phyloP scores from a whole-genome alignment of 2,113 vertebrate genomes.

The Micronycteris hirsuta region DNA sequence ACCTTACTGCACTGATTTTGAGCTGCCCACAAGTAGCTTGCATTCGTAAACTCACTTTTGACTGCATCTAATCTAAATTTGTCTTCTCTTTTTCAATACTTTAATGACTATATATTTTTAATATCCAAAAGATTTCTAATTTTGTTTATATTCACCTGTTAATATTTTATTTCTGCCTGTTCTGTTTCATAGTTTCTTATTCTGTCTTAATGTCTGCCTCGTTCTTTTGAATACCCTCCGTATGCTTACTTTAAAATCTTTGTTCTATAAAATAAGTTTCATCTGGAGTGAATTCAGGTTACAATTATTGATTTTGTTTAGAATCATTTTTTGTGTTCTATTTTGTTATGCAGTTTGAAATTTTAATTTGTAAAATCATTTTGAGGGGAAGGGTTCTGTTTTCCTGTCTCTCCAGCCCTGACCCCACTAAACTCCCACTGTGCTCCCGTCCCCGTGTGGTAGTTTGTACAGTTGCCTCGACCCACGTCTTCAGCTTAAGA shows the following conservation, averaged over 20 bases:
- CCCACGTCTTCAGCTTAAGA: background rate
- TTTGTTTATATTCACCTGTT: conserved; percentile 57
- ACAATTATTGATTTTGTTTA: conserved; percentile 51
- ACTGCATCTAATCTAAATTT: conserved; percentile 28
- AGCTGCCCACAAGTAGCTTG: background rate
- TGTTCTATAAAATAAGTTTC: conserved; percentile 55
- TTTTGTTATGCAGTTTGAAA: conserved; percentile 23
- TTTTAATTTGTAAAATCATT: conserved; percentile 41
- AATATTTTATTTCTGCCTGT: conserved; percentile 60
- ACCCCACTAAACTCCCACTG: background rate
- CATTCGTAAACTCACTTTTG: conserved; percentile 4
- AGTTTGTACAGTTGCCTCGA: background rate
- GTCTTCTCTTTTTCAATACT: conserved; percentile 42
- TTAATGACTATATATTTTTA: conserved; percentile 39
- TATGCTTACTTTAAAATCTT: conserved; percentile 56
- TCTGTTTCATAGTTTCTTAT: conserved; percentile 58
- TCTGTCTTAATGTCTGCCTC: conserved; percentile 50
- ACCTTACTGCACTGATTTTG: background rate
- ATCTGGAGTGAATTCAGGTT: conserved; percentile 55
- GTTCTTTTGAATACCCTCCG: conserved; percentile 56
- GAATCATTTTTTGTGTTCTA: conserved; percentile 41
- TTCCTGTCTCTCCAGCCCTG: background rate
- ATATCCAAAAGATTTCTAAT: conserved; percentile 52
- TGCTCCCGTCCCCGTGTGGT: background rate
- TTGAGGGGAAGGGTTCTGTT: background rate